A percentile compares a stretch with the other conserved stretches of the same genome.
Evolutionary conservation across 2,888 invertebrate species (phyloP).

Genomic region (Sinhomidia bicolor): DNA sequence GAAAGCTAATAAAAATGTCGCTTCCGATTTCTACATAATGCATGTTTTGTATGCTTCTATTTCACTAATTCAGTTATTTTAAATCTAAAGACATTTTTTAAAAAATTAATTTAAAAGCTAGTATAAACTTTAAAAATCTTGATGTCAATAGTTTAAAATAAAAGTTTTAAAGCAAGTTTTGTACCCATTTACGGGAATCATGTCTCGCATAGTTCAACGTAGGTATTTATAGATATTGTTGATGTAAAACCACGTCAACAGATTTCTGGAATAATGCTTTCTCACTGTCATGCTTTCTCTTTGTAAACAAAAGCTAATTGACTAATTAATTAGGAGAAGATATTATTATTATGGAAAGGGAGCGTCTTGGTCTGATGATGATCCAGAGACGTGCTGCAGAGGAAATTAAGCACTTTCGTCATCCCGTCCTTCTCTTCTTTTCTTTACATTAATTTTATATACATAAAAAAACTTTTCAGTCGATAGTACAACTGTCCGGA

Average conservation of each 20-base stretch:
- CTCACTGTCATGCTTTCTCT: slow-evolving; percentile 20
- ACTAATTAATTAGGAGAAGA: slow-evolving; percentile 70
- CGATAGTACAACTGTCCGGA: slow-evolving; percentile 8
- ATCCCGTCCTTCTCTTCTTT: slow-evolving; percentile 25
- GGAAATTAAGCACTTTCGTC: slow-evolving; percentile 47
- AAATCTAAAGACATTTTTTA: no score
- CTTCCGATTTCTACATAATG: no score
- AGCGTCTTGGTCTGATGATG: slow-evolving; percentile 9
- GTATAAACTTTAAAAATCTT: no score
- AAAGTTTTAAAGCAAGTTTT: no score
- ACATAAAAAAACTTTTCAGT: slow-evolving; percentile 20
- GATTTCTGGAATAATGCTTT: neutral
- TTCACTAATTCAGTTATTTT: no score
- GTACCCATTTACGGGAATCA: no score
- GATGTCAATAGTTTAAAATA: no score
- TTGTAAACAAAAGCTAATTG: slow-evolving; percentile 66
- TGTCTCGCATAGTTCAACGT: no score
- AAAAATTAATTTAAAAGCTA: no score
- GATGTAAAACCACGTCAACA: neutral
- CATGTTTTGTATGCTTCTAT: no score
- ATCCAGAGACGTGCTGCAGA: slow-evolving; percentile 2
- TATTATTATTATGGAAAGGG: slow-evolving; percentile 3
- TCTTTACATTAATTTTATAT: slow-evolving; percentile 34
- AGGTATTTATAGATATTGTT: no score
- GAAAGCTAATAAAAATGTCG: no score